Conservation (phyloP, 1,140 invertebrate genomes). For the Diorhabda sublineata region DNA sequence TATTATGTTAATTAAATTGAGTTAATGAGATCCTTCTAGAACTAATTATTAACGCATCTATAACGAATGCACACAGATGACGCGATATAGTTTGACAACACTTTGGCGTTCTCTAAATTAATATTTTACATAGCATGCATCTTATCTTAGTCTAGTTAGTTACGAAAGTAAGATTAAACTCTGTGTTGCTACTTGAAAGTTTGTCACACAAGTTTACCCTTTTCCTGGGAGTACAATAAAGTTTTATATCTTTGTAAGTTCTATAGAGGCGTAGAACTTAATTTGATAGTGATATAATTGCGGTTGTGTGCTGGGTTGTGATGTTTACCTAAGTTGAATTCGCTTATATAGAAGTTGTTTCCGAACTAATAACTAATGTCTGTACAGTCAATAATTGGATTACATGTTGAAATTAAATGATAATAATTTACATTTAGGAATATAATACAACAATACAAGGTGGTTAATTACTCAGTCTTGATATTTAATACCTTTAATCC, state of each 20-base stretch:
- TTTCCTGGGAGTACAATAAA: conserved; percentile 2
- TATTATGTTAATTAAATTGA: too few species aligned
- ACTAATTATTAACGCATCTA: too few species aligned
- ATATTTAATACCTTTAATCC: too few species aligned
- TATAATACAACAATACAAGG: too few species aligned
- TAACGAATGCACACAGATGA: background rate
- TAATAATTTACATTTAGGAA: too few species aligned
- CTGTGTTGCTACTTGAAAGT: background rate
- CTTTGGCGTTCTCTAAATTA: background rate
- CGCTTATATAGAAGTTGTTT: too few species aligned
- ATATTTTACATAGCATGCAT: conserved; percentile 1
- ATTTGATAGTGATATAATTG: conserved; percentile 3
- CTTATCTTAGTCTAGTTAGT: background rate
- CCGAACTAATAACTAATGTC: too few species aligned
- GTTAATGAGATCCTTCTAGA: too few species aligned
- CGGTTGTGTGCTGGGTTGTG: background rate
- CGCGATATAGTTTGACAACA: background rate
- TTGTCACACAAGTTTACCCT: background rate
- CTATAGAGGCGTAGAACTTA: background rate
- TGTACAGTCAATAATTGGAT: too few species aligned
- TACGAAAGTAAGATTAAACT: background rate
- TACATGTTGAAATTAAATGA: too few species aligned
- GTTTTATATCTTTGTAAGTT: conserved; percentile 3
- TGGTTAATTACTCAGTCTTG: too few species aligned
- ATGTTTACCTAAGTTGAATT: too few species aligned